These are phyloP conservation scores for Ips nitidus DNA, from an alignment of 1,140 invertebrate genomes.

Conservation along the genomic window DNA sequence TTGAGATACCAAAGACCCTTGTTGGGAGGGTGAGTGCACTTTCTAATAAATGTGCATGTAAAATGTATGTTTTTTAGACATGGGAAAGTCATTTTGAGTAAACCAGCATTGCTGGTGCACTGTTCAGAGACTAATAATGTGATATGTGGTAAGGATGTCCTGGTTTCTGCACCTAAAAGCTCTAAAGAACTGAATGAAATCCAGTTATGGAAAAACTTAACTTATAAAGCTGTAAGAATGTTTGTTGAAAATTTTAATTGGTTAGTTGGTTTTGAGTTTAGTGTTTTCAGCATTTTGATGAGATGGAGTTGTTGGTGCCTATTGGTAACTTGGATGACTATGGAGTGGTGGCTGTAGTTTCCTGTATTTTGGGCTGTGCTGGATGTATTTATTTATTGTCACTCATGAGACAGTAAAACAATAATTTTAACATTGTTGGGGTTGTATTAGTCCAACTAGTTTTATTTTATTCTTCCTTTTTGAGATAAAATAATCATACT, in stretches of 20 bases:
- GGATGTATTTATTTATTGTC: constrained; percentile 50
- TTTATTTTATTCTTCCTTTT: no score
- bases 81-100: constrained; percentile 47
- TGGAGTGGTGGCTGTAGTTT: constrained; percentile 48
- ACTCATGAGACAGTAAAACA: not conserved
- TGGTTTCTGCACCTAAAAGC: constrained; percentile 43
- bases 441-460: no score
- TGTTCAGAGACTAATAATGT: constrained; percentile 42
- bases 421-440: no score
- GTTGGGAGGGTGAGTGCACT: constrained; percentile 45
- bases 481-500: no score
- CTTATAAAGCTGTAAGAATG: constrained; percentile 47
- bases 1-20: constrained; percentile 52
- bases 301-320: constrained; percentile 49
- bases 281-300: constrained; percentile 48
- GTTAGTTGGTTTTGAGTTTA: not conserved
- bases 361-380: constrained; percentile 50
- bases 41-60: not conserved
- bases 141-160: constrained; percentile 40
- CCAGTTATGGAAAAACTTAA: constrained; percentile 50
- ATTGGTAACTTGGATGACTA: constrained; percentile 53
- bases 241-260: constrained; percentile 4
- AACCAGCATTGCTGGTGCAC: constrained; percentile 47
- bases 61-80: constrained; percentile 39
- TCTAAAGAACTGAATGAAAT: constrained; percentile 29